Conservation (phyloP, 1,140 invertebrate species). For the Eupeodes corollae region DNA sequence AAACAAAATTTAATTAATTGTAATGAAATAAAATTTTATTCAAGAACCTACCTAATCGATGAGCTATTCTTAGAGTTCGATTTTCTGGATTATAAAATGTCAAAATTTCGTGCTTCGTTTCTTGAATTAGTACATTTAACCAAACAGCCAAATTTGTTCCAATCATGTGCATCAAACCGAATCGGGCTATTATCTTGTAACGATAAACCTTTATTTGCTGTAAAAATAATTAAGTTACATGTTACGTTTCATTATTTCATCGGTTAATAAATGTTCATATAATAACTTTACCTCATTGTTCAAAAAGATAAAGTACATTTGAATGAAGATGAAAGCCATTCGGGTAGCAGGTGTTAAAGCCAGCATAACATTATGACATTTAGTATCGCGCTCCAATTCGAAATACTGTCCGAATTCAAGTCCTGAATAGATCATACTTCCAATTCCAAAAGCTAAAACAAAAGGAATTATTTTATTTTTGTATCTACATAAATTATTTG, state of each 20-base stretch:
- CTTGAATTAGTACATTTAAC: conserved; percentile 83
- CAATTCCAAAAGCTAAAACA: conserved; percentile 75
- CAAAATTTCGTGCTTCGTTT: conserved; percentile 87
- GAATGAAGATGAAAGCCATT: conserved; percentile 89
- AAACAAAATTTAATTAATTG: background rate
- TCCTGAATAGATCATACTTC: conserved; percentile 89
- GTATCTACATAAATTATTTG: too few relatives aligned
- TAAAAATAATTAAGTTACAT: conserved; percentile 23
- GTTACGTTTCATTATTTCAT: too few relatives aligned
- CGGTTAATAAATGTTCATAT: background rate
- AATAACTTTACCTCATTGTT: conserved; percentile 64
- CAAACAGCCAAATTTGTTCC: conserved; percentile 89
- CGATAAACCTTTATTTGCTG: conserved; percentile 82
- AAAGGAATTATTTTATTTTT: background rate
- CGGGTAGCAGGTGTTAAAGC: conserved; percentile 75
- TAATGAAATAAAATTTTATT: background rate
- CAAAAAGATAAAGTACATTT: conserved; percentile 93
- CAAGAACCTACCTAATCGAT: conserved; percentile 46
- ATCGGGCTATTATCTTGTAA: conserved; percentile 73
- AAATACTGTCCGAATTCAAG: conserved; percentile 89
- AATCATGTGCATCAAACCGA: conserved; percentile 93
- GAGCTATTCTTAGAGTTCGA: conserved; percentile 62
- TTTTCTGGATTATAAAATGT: conserved; percentile 81
- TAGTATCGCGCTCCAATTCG: conserved; percentile 70
- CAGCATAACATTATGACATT: conserved; percentile 76